These are phyloP conservation scores for Leptinotarsa rubiginosa DNA, from an alignment of 2,888 invertebrate species.

Conservation along the genomic window DNA sequence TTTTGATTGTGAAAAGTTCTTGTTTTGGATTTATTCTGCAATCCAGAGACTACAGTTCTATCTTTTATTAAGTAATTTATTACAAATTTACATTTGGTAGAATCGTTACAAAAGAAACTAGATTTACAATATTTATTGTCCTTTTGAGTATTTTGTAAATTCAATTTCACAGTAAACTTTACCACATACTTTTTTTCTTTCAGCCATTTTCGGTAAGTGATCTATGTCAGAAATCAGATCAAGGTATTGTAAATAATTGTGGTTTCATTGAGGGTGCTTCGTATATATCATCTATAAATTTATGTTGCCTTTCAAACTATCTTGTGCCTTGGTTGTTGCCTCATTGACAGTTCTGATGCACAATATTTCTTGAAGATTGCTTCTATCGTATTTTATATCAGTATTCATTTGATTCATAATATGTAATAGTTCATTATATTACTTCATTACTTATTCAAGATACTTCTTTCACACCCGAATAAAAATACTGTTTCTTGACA, in stretches of 20 bases:
- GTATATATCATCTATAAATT: background rate
- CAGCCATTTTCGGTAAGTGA: slow-evolving; percentile 17
- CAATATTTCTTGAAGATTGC: background rate
- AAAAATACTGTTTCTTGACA: too few relatives aligned
- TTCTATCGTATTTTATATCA: background rate
- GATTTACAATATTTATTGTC: background rate
- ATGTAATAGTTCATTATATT: too few relatives aligned
- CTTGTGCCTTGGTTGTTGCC: background rate
- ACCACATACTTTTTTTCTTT: background rate
- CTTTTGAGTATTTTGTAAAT: background rate
- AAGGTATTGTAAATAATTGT: slow-evolving; percentile 12
- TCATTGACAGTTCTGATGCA: background rate
- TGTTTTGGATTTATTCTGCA: too few relatives aligned
- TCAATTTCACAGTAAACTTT: background rate
- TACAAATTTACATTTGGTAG: too few relatives aligned
- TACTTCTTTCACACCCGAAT: too few relatives aligned
- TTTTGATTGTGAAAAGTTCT: too few relatives aligned
- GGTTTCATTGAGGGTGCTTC: background rate
- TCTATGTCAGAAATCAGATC: background rate
- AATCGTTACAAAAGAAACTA: too few relatives aligned
- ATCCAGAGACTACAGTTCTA: too few relatives aligned
- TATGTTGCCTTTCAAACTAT: background rate
- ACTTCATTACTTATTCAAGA: too few relatives aligned
- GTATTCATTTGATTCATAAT: background rate
- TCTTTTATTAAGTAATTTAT: too few relatives aligned